Conservation (phyloP, 2,113 vertebrate genomes). For the Platycercus adscitus region DNA sequence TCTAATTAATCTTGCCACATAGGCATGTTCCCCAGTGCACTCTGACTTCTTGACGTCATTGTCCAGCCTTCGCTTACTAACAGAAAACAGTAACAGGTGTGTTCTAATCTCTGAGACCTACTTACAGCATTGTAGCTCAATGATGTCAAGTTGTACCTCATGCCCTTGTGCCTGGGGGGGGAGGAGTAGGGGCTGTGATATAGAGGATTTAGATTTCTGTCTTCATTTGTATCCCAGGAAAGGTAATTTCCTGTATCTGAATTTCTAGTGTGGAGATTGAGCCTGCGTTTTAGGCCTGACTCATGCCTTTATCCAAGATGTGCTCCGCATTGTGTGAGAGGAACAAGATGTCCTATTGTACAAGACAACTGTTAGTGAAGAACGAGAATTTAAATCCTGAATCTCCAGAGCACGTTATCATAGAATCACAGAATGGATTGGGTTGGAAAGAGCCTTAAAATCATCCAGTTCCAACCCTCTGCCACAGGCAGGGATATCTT, state of each 20-base stretch:
- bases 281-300: neutral
- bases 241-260: neutral
- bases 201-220: neutral
- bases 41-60: neutral
- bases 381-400: neutral
- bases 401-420: neutral
- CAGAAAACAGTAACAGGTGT: rapidly evolving
- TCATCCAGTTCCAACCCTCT: neutral
- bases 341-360: neutral
- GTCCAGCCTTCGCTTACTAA: neutral
- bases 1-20: neutral
- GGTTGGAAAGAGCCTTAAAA: neutral
- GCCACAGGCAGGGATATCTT: neutral
- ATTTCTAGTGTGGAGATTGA: neutral
- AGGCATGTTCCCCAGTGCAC: rapidly evolving
- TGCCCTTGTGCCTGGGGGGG: rapidly evolving
- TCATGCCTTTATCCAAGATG: neutral
- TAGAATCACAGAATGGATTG: neutral
- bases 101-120: neutral
- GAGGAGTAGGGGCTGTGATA: neutral
- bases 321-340: rapidly evolving
- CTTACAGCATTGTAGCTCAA: neutral
- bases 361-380: neutral
- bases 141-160: neutral
- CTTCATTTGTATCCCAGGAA: neutral